Evolutionary conservation across 1,140 invertebrate genomes (phyloP).

Genomic region (Saccostrea glomerata): DNA sequence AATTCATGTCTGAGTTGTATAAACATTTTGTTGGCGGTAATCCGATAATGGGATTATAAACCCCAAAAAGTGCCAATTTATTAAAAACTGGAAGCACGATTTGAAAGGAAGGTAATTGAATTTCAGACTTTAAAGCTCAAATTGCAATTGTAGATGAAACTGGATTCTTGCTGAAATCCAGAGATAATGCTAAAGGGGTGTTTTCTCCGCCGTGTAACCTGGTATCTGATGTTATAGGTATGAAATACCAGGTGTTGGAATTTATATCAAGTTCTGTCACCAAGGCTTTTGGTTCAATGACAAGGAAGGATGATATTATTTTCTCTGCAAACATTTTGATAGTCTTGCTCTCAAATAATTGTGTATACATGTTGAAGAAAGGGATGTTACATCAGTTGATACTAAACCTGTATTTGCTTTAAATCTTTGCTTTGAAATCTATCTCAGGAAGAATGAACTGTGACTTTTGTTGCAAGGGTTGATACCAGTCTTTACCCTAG

Average conservation of each 20-base stretch:
- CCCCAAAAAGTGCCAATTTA: conserved; percentile 22
- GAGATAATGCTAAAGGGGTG: conserved; percentile 23
- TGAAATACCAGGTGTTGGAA: conserved; percentile 8
- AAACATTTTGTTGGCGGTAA: conserved; percentile 22
- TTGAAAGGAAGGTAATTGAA: conserved; percentile 35
- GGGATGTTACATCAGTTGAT: no score
- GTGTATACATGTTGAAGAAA: neutral
- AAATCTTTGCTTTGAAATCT: no score
- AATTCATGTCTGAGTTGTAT: neutral
- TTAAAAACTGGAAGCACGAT: conserved; percentile 4
- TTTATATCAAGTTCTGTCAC: neutral
- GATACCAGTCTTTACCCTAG: no score
- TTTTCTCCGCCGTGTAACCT: neutral
- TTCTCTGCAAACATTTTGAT: conserved; percentile 2
- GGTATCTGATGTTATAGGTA: neutral
- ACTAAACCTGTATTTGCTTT: no score
- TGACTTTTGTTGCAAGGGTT: no score
- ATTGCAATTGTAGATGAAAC: conserved; percentile 13
- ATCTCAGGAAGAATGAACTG: no score
- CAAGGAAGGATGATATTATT: neutral
- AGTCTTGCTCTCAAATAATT: neutral
- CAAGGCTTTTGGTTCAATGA: neutral
- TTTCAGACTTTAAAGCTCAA: conserved; percentile 32
- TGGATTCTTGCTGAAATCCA: conserved; percentile 8
- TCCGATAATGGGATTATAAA: conserved; percentile 34